phyloP scores from a whole-genome alignment of 2,113 vertebrate species.

The Ginglymostoma cirratum region DNA sequence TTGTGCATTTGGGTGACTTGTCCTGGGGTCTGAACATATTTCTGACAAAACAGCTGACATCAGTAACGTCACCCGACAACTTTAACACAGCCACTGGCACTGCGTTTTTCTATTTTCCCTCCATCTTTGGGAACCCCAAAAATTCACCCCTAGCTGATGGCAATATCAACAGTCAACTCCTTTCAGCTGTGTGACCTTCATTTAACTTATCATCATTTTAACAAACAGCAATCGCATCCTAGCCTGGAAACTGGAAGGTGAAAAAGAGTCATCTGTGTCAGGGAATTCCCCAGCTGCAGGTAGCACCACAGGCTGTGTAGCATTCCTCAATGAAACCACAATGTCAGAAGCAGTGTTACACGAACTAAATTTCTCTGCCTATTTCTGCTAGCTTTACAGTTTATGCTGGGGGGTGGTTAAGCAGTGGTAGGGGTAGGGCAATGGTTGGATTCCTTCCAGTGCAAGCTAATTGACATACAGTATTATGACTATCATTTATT shows the following conservation, averaged over 20 bases:
- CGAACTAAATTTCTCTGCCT: background rate
- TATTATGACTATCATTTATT: background rate
- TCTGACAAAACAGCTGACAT: background rate
- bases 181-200: background rate
- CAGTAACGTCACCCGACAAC: background rate
- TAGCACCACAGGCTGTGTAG: background rate
- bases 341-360: background rate
- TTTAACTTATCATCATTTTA: background rate
- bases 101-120: background rate
- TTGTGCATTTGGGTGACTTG: background rate
- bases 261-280: background rate
- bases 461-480: background rate
- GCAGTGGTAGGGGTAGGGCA: too few relatives aligned
- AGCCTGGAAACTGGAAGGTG: background rate
- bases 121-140: background rate
- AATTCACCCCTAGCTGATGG: background rate
- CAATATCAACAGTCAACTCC: background rate
- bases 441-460: background rate
- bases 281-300: background rate
- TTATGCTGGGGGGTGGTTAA: background rate
- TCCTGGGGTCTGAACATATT: background rate
- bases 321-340: background rate
- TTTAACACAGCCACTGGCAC: background rate
- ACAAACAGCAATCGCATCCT: background rate
- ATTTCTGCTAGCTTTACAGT: background rate